phyloP scores from a whole-genome alignment of 2,888 invertebrate species.

The Biston betularia region DNA sequence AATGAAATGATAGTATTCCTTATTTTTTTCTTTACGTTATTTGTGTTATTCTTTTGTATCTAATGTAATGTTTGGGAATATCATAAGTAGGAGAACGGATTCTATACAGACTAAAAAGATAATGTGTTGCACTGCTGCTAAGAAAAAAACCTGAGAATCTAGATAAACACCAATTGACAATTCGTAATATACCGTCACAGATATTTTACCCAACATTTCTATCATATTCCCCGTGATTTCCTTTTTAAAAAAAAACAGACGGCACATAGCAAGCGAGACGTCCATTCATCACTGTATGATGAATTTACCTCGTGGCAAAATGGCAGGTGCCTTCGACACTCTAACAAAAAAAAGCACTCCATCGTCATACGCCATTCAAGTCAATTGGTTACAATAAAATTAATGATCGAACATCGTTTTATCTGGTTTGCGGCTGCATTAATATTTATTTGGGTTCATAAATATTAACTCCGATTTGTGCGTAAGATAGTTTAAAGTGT shows the following conservation, averaged over 20 bases:
- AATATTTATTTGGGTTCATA: conserved; percentile 52
- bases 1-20: no score
- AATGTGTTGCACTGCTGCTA: no score
- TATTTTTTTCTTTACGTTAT: no score
- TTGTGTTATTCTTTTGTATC: no score
- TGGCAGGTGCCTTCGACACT: conserved; percentile 67
- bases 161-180: background rate
- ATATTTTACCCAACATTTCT: conserved; percentile 26
- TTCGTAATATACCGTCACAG: background rate
- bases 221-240: conserved; percentile 44
- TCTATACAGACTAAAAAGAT: no score
- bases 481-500: conserved; percentile 3
- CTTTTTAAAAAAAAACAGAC: conserved; percentile 49
- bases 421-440: conserved; percentile 57
- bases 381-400: conserved; percentile 76
- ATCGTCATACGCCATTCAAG: conserved; percentile 72
- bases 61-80: no score
- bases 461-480: conserved; percentile 46
- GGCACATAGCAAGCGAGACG: conserved; percentile 48
- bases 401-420: conserved; percentile 68
- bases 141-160: no score
- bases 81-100: no score
- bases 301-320: conserved; percentile 69
- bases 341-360: conserved; percentile 49
- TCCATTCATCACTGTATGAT: conserved; percentile 69